phyloP scores from a whole-genome alignment of 2,113 vertebrate species.

The Corydoras sp. region DNA sequence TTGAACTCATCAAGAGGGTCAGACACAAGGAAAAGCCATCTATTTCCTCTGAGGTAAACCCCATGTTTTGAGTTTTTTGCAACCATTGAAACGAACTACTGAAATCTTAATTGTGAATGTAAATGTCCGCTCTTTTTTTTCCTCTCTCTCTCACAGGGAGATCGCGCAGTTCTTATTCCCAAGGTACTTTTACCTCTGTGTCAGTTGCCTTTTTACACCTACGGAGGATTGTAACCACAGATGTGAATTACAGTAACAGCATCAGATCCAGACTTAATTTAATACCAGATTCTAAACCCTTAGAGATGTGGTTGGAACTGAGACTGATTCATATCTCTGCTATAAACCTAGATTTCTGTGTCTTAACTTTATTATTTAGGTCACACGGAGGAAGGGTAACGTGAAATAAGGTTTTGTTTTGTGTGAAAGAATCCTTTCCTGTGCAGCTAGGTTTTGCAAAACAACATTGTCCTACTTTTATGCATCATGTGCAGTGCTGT shows the following conservation, averaged over 20 bases:
- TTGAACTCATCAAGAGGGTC: slow-evolving; percentile 78
- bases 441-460: slow-evolving; percentile 48
- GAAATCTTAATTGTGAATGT: neutral
- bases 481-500: slow-evolving; percentile 10
- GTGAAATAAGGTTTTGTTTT: slow-evolving; percentile 35
- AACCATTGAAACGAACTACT: neutral
- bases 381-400: slow-evolving; percentile 42
- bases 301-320: slow-evolving; percentile 34
- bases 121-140: neutral
- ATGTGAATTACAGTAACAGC: slow-evolving; percentile 8
- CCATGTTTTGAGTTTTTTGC: neutral
- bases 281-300: neutral
- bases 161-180: slow-evolving; percentile 33
- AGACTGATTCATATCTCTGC: slow-evolving; percentile 32
- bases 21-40: slow-evolving; percentile 59
- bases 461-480: slow-evolving; percentile 54
- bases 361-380: slow-evolving; percentile 33
- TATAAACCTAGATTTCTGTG: slow-evolving; percentile 13
- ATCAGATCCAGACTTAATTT: slow-evolving; percentile 20
- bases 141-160: slow-evolving; percentile 37
- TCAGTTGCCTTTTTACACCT: slow-evolving; percentile 29
- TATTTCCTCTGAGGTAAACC: slow-evolving; percentile 62
- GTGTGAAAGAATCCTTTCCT: slow-evolving; percentile 45
- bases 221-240: slow-evolving; percentile 31
- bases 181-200: slow-evolving; percentile 48